Percentiles rank a stretch among this genome's conserved stretches.
Evolutionary conservation across 2,888 invertebrate species (phyloP).

Genomic region (Cantharis flavilabris): DNA sequence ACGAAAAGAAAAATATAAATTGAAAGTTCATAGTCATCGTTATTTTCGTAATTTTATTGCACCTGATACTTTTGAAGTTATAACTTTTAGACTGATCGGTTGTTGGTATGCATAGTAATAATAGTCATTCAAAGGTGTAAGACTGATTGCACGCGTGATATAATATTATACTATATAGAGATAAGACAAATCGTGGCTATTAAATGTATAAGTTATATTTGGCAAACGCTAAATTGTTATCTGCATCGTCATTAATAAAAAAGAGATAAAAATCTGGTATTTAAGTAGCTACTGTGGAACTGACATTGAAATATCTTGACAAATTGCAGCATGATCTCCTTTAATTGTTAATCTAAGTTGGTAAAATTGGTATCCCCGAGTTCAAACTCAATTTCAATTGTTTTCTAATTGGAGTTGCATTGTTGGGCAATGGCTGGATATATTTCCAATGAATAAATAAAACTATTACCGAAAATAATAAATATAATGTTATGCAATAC

Average conservation of each 20-base stretch:
- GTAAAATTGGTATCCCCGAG: background rate
- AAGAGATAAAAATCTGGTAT: constrained; percentile 44
- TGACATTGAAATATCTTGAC: constrained; percentile 40
- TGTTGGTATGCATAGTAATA: background rate
- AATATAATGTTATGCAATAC: background rate
- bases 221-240: constrained; percentile 41
- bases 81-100: background rate
- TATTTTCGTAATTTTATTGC: background rate
- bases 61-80: background rate
- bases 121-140: background rate
- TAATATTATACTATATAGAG: background rate
- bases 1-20: background rate
- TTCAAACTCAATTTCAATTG: background rate
- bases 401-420: background rate
- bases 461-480: too few species aligned
- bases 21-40: background rate
- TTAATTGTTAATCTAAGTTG: constrained; percentile 35
- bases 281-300: constrained; percentile 43
- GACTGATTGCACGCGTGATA: background rate
- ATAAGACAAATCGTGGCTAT: background rate
- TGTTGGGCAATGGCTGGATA: background rate
- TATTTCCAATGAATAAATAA: too few species aligned
- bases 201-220: constrained; percentile 10
- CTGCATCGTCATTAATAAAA: constrained; percentile 46
- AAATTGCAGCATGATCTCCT: constrained; percentile 37